Percentiles rank a stretch among this genome's conserved stretches.
These are phyloP conservation scores for Hermodice carunculata DNA, from an alignment of 2,888 invertebrate genomes.

Conservation along the genomic window DNA sequence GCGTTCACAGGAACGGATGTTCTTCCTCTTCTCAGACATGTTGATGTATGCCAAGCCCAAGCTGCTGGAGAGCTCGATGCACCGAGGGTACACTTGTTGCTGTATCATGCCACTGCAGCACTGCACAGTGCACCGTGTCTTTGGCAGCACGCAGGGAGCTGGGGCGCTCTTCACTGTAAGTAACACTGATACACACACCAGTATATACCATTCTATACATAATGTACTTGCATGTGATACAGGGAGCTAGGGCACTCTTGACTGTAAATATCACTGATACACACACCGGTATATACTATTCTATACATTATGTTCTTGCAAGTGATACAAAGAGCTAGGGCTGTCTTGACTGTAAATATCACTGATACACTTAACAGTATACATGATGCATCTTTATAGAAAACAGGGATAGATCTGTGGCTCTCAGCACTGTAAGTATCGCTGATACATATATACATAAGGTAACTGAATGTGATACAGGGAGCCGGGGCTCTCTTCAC, in stretches of 20 bases:
- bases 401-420: too few species aligned
- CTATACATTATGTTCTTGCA: too few species aligned
- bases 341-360: slow-evolving; percentile 38
- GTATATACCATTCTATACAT: too few species aligned
- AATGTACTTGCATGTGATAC: too few species aligned
- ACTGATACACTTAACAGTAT: too few species aligned
- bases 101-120: slow-evolving; percentile 80
- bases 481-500: slow-evolving; percentile 39
- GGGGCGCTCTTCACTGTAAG: slow-evolving; percentile 41
- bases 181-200: too few species aligned
- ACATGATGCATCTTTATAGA: too few species aligned
- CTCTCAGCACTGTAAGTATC: too few species aligned
- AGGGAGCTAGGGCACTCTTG: slow-evolving; percentile 37
- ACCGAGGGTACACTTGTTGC: slow-evolving; percentile 75
- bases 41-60: slow-evolving; percentile 80
- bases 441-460: too few species aligned
- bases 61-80: slow-evolving; percentile 72
- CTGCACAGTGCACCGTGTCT: slow-evolving; percentile 73
- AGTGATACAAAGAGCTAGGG: slow-evolving; percentile 28
- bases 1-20: slow-evolving; percentile 74
- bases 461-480: too few species aligned
- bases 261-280: slow-evolving; percentile 33
- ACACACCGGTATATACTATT: too few species aligned
- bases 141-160: slow-evolving; percentile 33
- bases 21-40: slow-evolving; percentile 81